Base-by-base conservation (phyloP, 2,797 vertebrate genomes). In the Tragopan temminckii region DNA sequence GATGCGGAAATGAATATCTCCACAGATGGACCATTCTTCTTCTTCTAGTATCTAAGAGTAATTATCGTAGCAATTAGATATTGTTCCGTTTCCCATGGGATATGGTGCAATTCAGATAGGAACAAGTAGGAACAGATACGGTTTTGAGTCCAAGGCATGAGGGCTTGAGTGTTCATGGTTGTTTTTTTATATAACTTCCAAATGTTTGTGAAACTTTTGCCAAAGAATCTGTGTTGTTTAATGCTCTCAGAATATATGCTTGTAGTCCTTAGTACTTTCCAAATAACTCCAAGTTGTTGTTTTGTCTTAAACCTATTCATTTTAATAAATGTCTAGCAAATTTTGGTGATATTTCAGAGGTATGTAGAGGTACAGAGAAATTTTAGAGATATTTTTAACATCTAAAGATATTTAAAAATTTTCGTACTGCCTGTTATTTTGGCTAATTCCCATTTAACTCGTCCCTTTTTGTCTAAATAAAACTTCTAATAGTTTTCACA, bases 41-140 rank as follows among this genome's bases (percentile, higher is more conserved):
- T 94, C 71, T 75, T 87, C 63, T n/a, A 42, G 12, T 77, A 18
- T 57, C 64, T 36, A 48, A 81, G 69, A 80, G 80, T 62, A 91
- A 93, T 91, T 90, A 85, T 87, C 61, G 40, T 7, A 74, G 61
- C 75, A 95, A 87, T 94, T 84, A 90, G 63, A 81, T 68, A 50
- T 59, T 79, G 57, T 80, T 95, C 66, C 23, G 43, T 91, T 93
- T 85, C 90, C 35, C 36, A 8, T 33, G 75, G 72, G 83, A 80
- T 81, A 31, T 40, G 29, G 35, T 12, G 25, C 52, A 68, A 80
- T 94, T 81, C 74, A 57, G 77, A 61, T 42, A 42, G 40, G 15
- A 42, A 42, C 1, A n/a, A 61, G 80, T 58, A n/a, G 80, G 53
- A 89, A 33, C 35, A 63, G 76, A 61, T 50, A 9, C 4, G 38